phyloP scores from a whole-genome alignment of 2,888 invertebrate species.

The Noctua janthe region DNA sequence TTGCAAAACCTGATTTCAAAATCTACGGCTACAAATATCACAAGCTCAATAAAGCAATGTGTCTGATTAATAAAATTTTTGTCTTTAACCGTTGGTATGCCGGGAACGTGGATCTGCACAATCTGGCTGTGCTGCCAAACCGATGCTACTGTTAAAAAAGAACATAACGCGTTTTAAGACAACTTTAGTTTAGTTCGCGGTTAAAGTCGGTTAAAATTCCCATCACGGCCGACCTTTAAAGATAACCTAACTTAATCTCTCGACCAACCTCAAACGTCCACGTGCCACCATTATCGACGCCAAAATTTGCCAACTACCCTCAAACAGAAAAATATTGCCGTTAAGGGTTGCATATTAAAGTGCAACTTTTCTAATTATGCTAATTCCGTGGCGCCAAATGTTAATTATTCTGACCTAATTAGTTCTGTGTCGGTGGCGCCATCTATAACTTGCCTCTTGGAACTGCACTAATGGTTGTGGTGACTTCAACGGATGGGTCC shows the following conservation, averaged over 20 bases:
- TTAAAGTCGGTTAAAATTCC: conserved; percentile 16
- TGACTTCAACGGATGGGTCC: conserved; percentile 21
- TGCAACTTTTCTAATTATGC: conserved; percentile 61
- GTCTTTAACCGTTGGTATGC: not conserved
- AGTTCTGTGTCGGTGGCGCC: conserved; percentile 31
- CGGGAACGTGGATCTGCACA: not conserved
- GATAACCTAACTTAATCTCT: not conserved
- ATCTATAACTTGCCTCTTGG: conserved; percentile 38
- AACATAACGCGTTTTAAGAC: not conserved
- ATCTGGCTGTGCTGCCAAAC: not conserved
- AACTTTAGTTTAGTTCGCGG: not conserved
- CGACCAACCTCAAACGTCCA: conserved; percentile 4
- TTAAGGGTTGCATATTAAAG: conserved; percentile 59
- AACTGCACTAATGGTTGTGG: conserved; percentile 25
- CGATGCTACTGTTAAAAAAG: not conserved
- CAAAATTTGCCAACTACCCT: conserved; percentile 18
- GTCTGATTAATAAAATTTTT: not conserved
- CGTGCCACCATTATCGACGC: conserved; percentile 10
- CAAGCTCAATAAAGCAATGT: not conserved
- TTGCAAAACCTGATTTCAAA: not conserved
- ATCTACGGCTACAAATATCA: not conserved
- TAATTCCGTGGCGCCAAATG: conserved; percentile 47
- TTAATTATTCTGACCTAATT: conserved; percentile 57
- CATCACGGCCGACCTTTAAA: not conserved
- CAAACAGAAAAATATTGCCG: conserved; percentile 46